Base-by-base conservation (phyloP, 2,888 invertebrate genomes). In the Tinea semifulvella region DNA sequence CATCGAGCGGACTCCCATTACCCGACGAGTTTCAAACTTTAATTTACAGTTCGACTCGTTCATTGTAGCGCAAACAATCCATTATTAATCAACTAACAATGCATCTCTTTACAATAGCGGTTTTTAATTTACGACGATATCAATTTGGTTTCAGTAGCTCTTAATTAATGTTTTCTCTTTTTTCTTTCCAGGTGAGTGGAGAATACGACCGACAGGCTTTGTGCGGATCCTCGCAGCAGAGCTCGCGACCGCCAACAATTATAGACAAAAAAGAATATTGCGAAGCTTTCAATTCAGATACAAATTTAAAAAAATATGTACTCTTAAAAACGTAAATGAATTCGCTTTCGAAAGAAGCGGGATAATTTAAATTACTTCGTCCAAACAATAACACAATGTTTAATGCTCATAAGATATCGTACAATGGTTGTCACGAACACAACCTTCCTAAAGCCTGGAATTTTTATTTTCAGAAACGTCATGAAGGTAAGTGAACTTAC, bases 131-230 rank as follows among this genome's bases (percentile, higher is more conserved):
- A 58, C 65, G 58, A 65, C 66, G 67, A 71, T 74, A 79, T 79
- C 74, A 72, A 70, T 76, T 73, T 74, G 70, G 65, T 65, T 72
- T 60, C 77, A 74, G 70, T 72, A 68, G 64, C 68, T 77, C 68
- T 79, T 80, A 79, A 80, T 80, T 80, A 80, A 80, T 74, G 71
- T 75, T 75, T 74, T 71, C 74, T 77, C 79, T 79, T 76, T 77
- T 76, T 76, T 65, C 64, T 74, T 79, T 76, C 68, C 77, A 79
- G 75, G 76, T 79, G 77, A 80, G 79, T 79, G 73, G 45, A 60
- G 68, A 74, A 73, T 65, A 72, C 68, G 69, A 70, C 61, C n/a
- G n/a, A n/a, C 61, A 59, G 61, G 69, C 73, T 71, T 75, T 74
- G 68, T 72, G 61, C 55, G 61, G 57, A 58, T 59, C 57, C 60